Evolutionary conservation across 2,888 invertebrate genomes (phyloP).

Genomic region (Drosophila setosimentum): DNA sequence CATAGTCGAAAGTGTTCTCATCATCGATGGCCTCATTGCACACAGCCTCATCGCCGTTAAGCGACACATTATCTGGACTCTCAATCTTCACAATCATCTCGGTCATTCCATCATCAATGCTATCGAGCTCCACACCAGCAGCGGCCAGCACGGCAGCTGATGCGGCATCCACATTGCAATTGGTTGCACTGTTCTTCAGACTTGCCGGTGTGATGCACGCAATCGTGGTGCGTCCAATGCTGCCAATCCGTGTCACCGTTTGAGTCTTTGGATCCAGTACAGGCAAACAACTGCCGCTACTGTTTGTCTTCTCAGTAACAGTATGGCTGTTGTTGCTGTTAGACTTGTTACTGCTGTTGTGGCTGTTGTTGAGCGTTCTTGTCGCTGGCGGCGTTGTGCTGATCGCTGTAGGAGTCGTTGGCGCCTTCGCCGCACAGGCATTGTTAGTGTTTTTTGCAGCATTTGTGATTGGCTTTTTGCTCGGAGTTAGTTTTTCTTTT

Average conservation of each 20-base stretch:
- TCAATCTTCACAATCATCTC: slow-evolving; percentile 84
- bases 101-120: slow-evolving; percentile 82
- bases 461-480: slow-evolving; percentile 61
- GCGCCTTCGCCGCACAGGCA: slow-evolving; percentile 45
- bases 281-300: slow-evolving; percentile 43
- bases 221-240: slow-evolving; percentile 82
- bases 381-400: slow-evolving; percentile 35
- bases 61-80: slow-evolving; percentile 73
- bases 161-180: slow-evolving; percentile 74
- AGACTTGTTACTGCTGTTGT: slow-evolving; percentile 32
- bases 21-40: slow-evolving; percentile 78
- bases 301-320: slow-evolving; percentile 22
- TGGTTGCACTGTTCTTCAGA: slow-evolving; percentile 62
- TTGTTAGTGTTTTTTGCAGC: slow-evolving; percentile 71
- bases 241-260: slow-evolving; percentile 81
- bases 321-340: slow-evolving; percentile 24
- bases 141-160: slow-evolving; percentile 80
- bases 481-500: slow-evolving; percentile 73
- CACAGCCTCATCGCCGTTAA: slow-evolving; percentile 78
- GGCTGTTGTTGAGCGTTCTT: slow-evolving; percentile 44
- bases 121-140: slow-evolving; percentile 82
- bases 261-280: slow-evolving; percentile 56
- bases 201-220: slow-evolving; percentile 81
- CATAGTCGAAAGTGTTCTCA: slow-evolving; percentile 82
- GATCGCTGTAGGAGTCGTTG: slow-evolving; percentile 43